A percentile compares a stretch with the other conserved stretches of the same genome.
phyloP scores from a whole-genome alignment of 2,113 vertebrate species.

The Rallus limicola region DNA sequence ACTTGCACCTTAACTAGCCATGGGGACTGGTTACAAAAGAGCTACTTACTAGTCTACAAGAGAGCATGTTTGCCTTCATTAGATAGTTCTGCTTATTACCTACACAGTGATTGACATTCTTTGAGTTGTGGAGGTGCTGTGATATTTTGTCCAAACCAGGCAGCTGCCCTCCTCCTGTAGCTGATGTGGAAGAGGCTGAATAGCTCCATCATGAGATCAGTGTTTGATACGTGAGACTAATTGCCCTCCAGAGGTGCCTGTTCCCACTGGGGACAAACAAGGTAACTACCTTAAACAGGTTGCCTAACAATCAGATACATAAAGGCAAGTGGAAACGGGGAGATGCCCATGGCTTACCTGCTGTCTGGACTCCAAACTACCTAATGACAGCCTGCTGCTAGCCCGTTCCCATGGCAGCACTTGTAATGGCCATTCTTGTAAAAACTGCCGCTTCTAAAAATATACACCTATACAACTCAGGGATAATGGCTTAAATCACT shows the following conservation, averaged over 20 bases:
- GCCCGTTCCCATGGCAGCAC: not conserved
- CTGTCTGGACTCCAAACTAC: not conserved
- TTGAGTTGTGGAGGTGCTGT: not conserved
- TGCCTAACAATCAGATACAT: not conserved
- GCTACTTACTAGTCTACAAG: not conserved
- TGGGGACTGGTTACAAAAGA: not conserved
- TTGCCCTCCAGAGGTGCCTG: not conserved
- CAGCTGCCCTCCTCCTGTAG: not conserved
- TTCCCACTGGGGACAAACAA: not conserved
- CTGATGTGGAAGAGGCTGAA: not conserved
- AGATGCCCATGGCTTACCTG: not conserved
- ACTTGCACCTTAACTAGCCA: not conserved
- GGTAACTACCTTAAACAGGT: not conserved
- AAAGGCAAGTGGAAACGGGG: not conserved
- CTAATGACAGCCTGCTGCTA: not conserved
- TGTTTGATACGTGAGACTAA: not conserved
- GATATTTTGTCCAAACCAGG: not conserved
- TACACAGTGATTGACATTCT: not conserved
- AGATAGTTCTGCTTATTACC: not conserved
- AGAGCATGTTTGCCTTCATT: fast-evolving
- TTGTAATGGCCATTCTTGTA: not conserved
- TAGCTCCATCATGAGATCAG: not conserved
- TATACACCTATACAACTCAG: not conserved
- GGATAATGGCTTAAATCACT: not conserved
- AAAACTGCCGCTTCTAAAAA: not conserved